These are phyloP conservation scores for Cremastobaeus sp. DNA, from an alignment of 2,888 invertebrate genomes.

Conservation along the genomic window DNA sequence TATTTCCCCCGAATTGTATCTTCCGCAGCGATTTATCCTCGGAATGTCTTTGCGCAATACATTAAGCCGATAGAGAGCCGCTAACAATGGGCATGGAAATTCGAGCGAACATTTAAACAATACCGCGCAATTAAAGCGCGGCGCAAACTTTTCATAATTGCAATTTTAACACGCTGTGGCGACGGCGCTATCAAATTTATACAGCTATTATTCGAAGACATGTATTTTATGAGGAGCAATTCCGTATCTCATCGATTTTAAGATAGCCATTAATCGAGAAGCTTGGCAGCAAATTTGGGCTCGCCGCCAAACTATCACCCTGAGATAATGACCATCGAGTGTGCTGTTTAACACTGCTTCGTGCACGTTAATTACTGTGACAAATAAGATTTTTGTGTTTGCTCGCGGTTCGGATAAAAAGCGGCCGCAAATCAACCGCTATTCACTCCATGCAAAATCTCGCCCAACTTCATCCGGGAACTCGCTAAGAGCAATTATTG, in stretches of 20 bases:
- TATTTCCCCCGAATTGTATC: too few relatives aligned
- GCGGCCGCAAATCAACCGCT: too few relatives aligned
- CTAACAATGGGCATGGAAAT: too few relatives aligned
- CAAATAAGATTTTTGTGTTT: conserved; percentile 6
- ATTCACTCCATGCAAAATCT: too few relatives aligned
- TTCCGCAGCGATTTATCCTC: too few relatives aligned
- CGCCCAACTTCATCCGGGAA: not conserved
- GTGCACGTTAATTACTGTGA: conserved; percentile 47
- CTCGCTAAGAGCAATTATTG: conserved; percentile 16
- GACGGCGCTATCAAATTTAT: conserved; percentile 30
- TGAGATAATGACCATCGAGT: conserved; percentile 53
- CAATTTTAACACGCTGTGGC: conserved; percentile 11
- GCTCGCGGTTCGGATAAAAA: too few relatives aligned
- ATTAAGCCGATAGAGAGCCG: too few relatives aligned
- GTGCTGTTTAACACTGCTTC: conserved; percentile 49
- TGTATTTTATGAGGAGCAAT: conserved; percentile 61
- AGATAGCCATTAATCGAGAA: conserved; percentile 65
- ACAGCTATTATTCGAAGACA: conserved; percentile 35
- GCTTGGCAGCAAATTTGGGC: conserved; percentile 56
- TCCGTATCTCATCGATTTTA: conserved; percentile 66
- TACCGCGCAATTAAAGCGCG: conserved; percentile 1
- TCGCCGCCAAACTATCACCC: conserved; percentile 59
- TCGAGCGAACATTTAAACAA: conserved; percentile 1
- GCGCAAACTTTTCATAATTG: conserved; percentile 24
- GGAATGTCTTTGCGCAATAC: too few relatives aligned